Evolutionary conservation across 2,797 vertebrate species (phyloP).

Genomic region (Aulostomus chinensis): DNA sequence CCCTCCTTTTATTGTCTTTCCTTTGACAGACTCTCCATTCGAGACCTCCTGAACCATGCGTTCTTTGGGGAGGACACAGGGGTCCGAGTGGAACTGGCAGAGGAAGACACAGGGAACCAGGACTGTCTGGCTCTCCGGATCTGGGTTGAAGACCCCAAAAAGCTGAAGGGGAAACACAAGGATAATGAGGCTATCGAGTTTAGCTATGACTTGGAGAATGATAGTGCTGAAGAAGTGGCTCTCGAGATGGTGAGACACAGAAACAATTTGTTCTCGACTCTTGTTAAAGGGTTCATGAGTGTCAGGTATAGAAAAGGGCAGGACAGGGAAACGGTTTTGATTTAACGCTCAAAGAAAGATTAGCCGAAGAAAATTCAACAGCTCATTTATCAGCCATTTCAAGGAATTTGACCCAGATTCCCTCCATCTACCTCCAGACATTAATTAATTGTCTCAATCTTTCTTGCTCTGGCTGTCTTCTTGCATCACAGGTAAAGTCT

Average conservation of each 20-base stretch:
- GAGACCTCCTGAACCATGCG: conserved; percentile 89
- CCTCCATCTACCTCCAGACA: neutral
- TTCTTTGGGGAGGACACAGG: conserved; percentile 97
- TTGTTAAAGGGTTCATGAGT: neutral
- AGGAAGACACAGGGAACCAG: conserved; percentile 86
- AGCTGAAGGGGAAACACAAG: conserved; percentile 96
- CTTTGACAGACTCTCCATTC: conserved; percentile 86
- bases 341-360: conserved; percentile 5
- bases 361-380: conserved; percentile 9
- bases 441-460: conserved; percentile 13
- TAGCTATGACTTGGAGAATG: conserved; percentile 91
- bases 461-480: too few species aligned
- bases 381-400: conserved; percentile 24
- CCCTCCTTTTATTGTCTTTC: neutral
- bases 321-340: conserved; percentile 3
- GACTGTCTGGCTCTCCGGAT: conserved; percentile 89
- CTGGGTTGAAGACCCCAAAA: conserved; percentile 97
- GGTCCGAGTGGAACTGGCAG: conserved; percentile 92
- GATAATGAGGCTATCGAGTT: conserved; percentile 98
- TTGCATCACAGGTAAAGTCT: conserved; percentile 86
- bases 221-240: conserved; percentile 93
- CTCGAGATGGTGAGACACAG: conserved; percentile 89
- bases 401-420: conserved; percentile 29
- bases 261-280: conserved; percentile 4
- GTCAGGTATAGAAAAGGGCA: neutral